These are phyloP conservation scores for Hippoglossus hippoglossus DNA, from an alignment of 2,797 vertebrate genomes.

Conservation along the genomic window DNA sequence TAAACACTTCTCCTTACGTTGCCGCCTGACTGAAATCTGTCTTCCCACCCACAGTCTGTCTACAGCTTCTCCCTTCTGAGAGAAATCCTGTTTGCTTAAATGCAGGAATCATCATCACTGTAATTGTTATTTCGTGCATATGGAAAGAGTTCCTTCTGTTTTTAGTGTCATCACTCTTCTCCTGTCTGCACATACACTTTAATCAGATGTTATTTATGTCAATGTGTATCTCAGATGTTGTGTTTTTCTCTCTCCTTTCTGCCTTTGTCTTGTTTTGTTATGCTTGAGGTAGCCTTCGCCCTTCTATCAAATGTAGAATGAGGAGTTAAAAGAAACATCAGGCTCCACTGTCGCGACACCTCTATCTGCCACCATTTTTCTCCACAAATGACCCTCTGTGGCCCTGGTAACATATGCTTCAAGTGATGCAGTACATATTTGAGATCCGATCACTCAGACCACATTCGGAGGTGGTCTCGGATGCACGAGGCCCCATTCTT, in stretches of 20 bases:
- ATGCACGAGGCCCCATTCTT: not conserved
- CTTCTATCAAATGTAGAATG: conserved; percentile 6
- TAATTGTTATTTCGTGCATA: conserved; percentile 51
- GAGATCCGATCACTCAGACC: not conserved
- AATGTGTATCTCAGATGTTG: conserved; percentile 33
- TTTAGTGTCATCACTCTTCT: conserved; percentile 23
- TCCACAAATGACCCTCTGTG: conserved; percentile 15
- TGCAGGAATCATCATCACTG: conserved; percentile 54
- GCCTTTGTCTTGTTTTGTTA: not conserved
- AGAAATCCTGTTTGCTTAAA: conserved; percentile 54
- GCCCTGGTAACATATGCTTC: not conserved
- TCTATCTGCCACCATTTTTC: conserved; percentile 33
- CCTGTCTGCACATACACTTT: conserved; percentile 27
- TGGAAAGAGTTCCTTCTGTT: conserved; percentile 35
- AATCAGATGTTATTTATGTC: conserved; percentile 45
- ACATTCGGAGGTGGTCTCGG: not conserved
- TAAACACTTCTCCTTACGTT: conserved; percentile 64
- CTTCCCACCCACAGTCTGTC: conserved; percentile 63
- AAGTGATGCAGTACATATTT: not conserved
- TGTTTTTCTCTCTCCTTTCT: conserved; percentile 12
- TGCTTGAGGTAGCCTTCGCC: not conserved
- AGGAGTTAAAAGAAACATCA: conserved; percentile 37
- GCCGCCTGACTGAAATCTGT: conserved; percentile 47
- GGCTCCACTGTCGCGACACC: conserved; percentile 32
- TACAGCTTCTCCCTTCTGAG: conserved; percentile 52